phyloP scores from a whole-genome alignment of 2,113 vertebrate genomes.

The Pavo muticus region DNA sequence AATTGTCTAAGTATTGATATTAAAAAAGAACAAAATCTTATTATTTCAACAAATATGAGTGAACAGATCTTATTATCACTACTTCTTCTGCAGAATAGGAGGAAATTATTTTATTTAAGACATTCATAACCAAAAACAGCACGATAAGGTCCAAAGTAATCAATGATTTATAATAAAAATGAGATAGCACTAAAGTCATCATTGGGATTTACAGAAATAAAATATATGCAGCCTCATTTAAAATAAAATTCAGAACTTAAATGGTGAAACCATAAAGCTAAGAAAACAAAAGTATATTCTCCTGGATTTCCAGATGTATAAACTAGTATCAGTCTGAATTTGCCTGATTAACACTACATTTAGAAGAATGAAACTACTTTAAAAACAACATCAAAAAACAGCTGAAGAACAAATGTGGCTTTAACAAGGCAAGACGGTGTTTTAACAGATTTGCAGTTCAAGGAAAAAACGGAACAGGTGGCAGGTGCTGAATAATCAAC shows the following conservation, averaged over 20 bases:
- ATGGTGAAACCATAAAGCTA: neutral
- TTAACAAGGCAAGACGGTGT: neutral
- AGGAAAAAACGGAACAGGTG: constrained; percentile 34
- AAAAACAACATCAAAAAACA: neutral
- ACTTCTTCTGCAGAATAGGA: neutral
- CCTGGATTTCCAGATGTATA: neutral
- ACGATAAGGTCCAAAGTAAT: neutral
- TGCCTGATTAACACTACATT: neutral
- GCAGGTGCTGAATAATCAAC: constrained; percentile 62
- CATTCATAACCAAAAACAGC: neutral
- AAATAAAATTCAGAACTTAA: neutral
- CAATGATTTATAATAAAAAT: neutral
- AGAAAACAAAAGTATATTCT: neutral
- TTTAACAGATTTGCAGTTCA: constrained; percentile 1
- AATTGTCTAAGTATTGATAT: neutral
- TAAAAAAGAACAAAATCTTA: neutral
- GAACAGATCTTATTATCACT: neutral
- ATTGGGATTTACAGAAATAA: neutral
- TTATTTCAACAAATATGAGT: neutral
- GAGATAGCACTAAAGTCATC: neutral
- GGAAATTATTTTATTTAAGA: neutral
- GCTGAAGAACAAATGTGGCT: neutral
- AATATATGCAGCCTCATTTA: neutral
- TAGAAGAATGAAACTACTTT: neutral
- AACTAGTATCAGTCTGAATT: neutral